A percentile compares a stretch with the other conserved stretches of the same genome.
phyloP scores from a whole-genome alignment of 1,140 invertebrate species.

The Drosophila lowei region DNA sequence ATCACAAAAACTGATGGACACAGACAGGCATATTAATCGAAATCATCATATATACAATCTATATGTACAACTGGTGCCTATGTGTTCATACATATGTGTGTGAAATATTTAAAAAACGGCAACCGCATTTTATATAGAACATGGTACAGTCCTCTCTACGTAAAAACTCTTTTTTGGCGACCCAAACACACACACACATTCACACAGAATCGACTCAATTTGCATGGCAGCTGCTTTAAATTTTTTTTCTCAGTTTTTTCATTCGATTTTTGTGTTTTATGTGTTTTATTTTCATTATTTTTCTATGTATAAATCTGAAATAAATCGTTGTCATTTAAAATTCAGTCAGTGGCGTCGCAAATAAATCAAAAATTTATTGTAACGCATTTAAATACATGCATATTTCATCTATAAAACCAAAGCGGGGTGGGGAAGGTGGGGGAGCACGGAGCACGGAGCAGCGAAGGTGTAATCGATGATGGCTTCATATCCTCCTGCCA shows the following conservation, averaged over 20 bases:
- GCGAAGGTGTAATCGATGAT: slow-evolving; percentile 24
- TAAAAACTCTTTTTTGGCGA: not conserved
- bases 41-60: slow-evolving; percentile 25
- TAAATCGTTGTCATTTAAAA: slow-evolving; percentile 77
- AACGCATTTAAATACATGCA: slow-evolving; percentile 78
- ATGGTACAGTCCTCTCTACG: not conserved
- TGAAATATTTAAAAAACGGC: slow-evolving; percentile 19
- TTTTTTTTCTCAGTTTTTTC: too few relatives aligned
- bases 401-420: slow-evolving; percentile 65
- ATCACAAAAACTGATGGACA: slow-evolving; percentile 36
- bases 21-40: slow-evolving; percentile 25
- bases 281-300: slow-evolving; percentile 11
- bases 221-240: slow-evolving; percentile 61
- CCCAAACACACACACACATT: too few relatives aligned
- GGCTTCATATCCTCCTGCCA: not conserved
- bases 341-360: slow-evolving; percentile 79
- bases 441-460: too few relatives aligned
- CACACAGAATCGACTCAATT: slow-evolving; percentile 43
- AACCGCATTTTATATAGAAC: slow-evolving; percentile 22
- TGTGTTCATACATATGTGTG: not conserved
- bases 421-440: not conserved
- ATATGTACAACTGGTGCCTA: not conserved
- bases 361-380: slow-evolving; percentile 81
- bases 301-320: slow-evolving; percentile 65
- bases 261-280: slow-evolving; percentile 2